A percentile compares a stretch with the other conserved stretches of the same genome.
Evolutionary conservation across 2,888 invertebrate genomes (phyloP).

Genomic region (Troides aeacus): DNA sequence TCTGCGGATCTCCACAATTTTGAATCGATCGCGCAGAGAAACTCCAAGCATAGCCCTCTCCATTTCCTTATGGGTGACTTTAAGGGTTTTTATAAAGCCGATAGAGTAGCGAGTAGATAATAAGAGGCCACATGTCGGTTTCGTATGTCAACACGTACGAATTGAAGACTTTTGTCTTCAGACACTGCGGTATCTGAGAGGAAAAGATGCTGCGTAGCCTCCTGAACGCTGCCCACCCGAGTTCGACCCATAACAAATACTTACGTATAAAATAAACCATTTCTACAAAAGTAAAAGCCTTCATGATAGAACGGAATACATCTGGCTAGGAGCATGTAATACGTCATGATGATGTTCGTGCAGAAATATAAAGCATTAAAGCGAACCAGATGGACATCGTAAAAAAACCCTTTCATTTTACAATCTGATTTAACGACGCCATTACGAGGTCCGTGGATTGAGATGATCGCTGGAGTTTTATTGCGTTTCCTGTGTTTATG

Average conservation of each 20-base stretch:
- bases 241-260: not conserved
- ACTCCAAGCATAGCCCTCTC: too few relatives aligned
- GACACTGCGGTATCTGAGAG: too few relatives aligned
- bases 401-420: slow-evolving; percentile 19
- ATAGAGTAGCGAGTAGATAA: too few relatives aligned
- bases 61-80: too few relatives aligned
- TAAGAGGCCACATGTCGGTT: too few relatives aligned
- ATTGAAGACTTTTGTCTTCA: too few relatives aligned
- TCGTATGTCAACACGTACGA: too few relatives aligned
- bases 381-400: slow-evolving; percentile 19
- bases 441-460: slow-evolving; percentile 5
- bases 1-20: too few relatives aligned
- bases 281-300: not conserved
- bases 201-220: not conserved
- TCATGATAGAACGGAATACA: not conserved
- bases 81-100: too few relatives aligned
- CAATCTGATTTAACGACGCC: slow-evolving; percentile 24
- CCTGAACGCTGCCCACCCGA: not conserved
- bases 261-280: not conserved
- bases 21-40: too few relatives aligned
- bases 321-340: not conserved
- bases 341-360: slow-evolving; percentile 2
- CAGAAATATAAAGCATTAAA: slow-evolving; percentile 14
- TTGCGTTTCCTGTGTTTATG: slow-evolving; percentile 23
- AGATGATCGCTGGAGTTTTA: slow-evolving; percentile 12